These are phyloP conservation scores for Nephrotoma appendiculata DNA, from an alignment of 2,888 invertebrate genomes.

Conservation along the genomic window DNA sequence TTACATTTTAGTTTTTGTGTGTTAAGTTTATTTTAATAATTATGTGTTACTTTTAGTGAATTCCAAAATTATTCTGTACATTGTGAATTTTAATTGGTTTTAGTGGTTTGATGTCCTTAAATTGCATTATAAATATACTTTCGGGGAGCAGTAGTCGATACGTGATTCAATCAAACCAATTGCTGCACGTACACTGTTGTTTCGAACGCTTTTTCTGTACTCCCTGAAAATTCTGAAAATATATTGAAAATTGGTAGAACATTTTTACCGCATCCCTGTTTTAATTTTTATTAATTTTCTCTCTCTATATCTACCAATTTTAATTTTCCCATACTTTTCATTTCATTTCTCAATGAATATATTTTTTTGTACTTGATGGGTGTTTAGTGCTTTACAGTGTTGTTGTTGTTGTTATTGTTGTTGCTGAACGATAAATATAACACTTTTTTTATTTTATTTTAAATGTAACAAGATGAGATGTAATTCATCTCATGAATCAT, in stretches of 20 bases:
- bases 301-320: background rate
- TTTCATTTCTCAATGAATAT: background rate
- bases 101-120: no score
- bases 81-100: no score
- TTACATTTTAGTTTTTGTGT: background rate
- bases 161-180: no score
- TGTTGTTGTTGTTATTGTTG: background rate
- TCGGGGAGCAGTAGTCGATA: no score
- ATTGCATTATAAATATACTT: no score
- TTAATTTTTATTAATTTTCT: background rate
- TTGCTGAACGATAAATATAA: background rate
- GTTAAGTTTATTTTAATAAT: background rate
- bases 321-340: background rate
- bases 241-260: background rate
- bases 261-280: background rate
- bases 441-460: background rate
- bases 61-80: background rate
- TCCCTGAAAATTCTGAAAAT: background rate
- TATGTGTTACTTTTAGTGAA: background rate
- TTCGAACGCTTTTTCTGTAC: background rate
- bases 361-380: background rate
- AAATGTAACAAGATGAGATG: constrained; percentile 8
- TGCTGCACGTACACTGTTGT: background rate
- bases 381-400: background rate
- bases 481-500: constrained; percentile 12